Base-by-base conservation (phyloP, 1,140 invertebrate genomes). In the Drosophila leontia region DNA sequence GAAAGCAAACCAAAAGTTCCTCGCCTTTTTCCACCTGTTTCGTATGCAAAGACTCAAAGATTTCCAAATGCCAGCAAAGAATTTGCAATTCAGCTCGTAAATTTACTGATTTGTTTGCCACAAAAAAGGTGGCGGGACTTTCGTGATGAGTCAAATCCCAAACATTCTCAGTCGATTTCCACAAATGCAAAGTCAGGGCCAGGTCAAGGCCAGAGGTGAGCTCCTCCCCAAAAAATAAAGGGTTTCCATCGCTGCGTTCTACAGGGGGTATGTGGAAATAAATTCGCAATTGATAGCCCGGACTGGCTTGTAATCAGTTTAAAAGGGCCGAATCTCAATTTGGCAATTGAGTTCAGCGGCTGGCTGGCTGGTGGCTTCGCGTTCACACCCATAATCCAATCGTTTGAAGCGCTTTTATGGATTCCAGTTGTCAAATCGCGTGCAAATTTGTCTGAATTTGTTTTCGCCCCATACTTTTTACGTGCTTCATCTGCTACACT, bases 61-160 rank as follows among this genome's bases (percentile, higher is more conserved):
- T 77, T 59, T 45, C 47, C 37, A 26, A 42, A 45, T 72, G 53
- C 47, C 34, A 55, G 57, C 53, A 23, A 45, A 41, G 48, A 74
- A 78, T 80, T 82, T 81, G 82, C 78, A 85, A 67, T 81, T 85
- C 82, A 78, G 57, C 74, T 86, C 75, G 82, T 85, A 82, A 86
- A 78, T 74, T 75, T 70, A 47, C 71, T 71, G 80, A 75, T 83
- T 78, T 81, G 74, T 74, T 64, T 45, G 58, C 62, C 48, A 44
- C 41, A 84, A 84, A 85, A 65, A 81, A 79, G 68, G 48, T 75
- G 72, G 72, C 72, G 67, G 51, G 71, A 48, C 50, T 42, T 53
- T 48, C 55, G 53, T 72, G 70, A 72, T 72, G 70, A 72, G 70
- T 60, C 45, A 72, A 50, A 69, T 72, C 53, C 62, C 58, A 42